A percentile compares a stretch with the other conserved stretches of the same genome.
These are phyloP conservation scores for Andrena cerasifolii DNA, from an alignment of 1,140 invertebrate genomes.

Conservation along the genomic window DNA sequence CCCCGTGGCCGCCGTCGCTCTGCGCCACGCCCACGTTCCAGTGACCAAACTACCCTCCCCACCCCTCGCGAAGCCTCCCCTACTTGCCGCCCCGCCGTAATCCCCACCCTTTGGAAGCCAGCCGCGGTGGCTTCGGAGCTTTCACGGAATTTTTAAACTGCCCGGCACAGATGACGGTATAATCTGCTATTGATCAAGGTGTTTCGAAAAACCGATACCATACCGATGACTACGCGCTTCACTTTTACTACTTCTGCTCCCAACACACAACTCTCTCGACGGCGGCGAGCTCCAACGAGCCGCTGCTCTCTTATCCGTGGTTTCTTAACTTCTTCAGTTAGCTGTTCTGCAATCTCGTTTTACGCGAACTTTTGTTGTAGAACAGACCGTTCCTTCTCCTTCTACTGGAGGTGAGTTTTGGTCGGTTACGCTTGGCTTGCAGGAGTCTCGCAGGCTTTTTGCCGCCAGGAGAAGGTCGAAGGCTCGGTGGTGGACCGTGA, in stretches of 20 bases:
- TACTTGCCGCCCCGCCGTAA: conserved; percentile 43
- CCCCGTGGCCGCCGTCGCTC: conserved; percentile 74
- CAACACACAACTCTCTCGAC: neutral
- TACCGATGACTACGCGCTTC: conserved; percentile 65
- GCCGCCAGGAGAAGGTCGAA: neutral
- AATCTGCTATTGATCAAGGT: conserved; percentile 80
- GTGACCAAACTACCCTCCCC: conserved; percentile 73
- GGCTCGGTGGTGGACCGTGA: neutral
- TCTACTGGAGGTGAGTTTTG: neutral
- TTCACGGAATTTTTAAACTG: conserved; percentile 80
- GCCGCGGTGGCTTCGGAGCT: conserved; percentile 74
- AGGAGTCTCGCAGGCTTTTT: neutral
- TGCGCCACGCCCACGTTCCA: conserved; percentile 79
- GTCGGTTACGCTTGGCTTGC: neutral
- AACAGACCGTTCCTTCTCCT: neutral
- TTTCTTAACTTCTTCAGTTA: conserved; percentile 8
- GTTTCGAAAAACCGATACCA: conserved; percentile 72
- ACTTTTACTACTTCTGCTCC: conserved; percentile 43
- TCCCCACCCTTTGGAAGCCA: conserved; percentile 31
- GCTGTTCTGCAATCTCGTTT: neutral
- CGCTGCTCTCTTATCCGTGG: neutral
- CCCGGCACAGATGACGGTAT: conserved; percentile 78
- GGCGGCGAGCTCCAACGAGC: neutral
- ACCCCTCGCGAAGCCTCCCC: conserved; percentile 58
- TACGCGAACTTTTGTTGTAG: neutral